These are phyloP conservation scores for Epinephelus fuscoguttatus DNA, from an alignment of 2,113 vertebrate species.

Conservation along the genomic window DNA sequence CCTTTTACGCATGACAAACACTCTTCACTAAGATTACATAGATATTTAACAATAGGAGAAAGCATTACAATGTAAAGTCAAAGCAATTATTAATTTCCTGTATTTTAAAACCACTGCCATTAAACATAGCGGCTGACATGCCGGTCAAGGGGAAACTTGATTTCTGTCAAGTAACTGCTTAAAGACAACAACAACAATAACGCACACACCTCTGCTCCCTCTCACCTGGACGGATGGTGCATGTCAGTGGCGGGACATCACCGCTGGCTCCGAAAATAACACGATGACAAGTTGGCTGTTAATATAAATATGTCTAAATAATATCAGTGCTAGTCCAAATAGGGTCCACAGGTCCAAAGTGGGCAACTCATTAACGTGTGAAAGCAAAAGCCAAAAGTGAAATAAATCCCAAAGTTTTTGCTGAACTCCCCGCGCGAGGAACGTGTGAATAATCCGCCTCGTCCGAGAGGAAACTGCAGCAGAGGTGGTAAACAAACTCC, in stretches of 20 bases:
- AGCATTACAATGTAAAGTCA: neutral
- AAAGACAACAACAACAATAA: neutral
- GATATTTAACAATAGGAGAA: neutral
- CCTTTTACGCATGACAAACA: neutral
- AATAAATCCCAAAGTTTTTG: slow-evolving; percentile 21
- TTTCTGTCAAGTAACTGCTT: neutral
- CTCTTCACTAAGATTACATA: neutral
- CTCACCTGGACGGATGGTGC: slow-evolving; percentile 67
- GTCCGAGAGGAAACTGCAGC: slow-evolving; percentile 2
- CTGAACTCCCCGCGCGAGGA: neutral
- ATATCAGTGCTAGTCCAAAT: neutral
- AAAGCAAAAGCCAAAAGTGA: neutral
- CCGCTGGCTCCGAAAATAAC: neutral
- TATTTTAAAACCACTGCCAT: neutral
- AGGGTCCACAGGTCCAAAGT: slow-evolving; percentile 11
- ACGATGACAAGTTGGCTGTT: neutral
- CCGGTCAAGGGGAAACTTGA: slow-evolving; percentile 11
- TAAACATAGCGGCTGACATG: neutral
- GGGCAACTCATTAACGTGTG: neutral
- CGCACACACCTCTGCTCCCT: neutral
- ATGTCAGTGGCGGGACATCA: slow-evolving; percentile 64
- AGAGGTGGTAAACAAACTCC: slow-evolving; percentile 42
- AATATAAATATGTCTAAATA: neutral
- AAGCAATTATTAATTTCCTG: neutral
- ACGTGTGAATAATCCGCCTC: slow-evolving; percentile 6